Base-by-base conservation (phyloP, 2,113 vertebrate species). In the Guaruba guarouba region DNA sequence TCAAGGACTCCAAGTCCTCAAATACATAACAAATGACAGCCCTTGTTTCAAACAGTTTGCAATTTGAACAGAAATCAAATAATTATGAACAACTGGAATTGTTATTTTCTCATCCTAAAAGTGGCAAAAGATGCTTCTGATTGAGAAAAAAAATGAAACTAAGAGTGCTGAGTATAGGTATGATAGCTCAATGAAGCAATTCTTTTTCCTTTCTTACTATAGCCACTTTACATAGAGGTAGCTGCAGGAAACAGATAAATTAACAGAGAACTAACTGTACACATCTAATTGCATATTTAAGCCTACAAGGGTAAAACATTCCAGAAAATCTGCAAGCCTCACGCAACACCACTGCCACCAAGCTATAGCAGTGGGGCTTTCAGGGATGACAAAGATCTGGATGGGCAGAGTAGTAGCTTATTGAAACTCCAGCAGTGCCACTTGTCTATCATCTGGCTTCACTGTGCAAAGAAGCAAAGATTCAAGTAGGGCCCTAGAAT, bases 311-410 rank as follows among this genome's bases (percentile, higher is more conserved):
- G 25, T 8, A 31, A 75, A 48, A 43, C 7, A 25, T 6, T 44
- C 19, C n/a, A 67, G 46, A 24, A 67, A 62, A 59, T 10, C 39
- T 46, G 15, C 31, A 66, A 54, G 20, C 10, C 14, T 73, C n/a
- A 7, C 0, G 1, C n/a, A 54, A 33, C 41, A 13, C n/a, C n/a
- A 9, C 1, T 33, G 10, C 5, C 71, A 27, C 49, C 17, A 8
- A 4, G 18, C 43, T 39, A 4, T 3, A 28, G 23, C 37, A 33
- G 18, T 0, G 12, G 18, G 39, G 35, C 12, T 41, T 29, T 33
- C 35, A 12, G 41, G n/a, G 29, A 41, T 19, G 29, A 49, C 24
- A 37, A 39, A 1, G 12, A 35, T 35, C n/a, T 25, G 54, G 20
- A 31, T 4, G 4, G n/a, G 7, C 70, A 69, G 46, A 62, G 28